Conservation (phyloP, 1,140 invertebrate species). For the Drusus annulatus region DNA sequence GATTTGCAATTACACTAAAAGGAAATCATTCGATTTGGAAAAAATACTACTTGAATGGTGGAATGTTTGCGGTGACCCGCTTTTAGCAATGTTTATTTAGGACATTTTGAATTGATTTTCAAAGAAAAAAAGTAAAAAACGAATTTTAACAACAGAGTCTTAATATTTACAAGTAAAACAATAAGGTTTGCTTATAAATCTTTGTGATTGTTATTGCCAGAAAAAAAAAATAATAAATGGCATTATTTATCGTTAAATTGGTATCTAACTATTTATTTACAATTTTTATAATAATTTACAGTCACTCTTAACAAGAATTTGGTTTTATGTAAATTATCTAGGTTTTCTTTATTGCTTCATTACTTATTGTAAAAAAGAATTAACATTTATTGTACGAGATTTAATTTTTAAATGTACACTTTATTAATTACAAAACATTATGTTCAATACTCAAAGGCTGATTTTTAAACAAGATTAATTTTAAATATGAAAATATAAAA, state of each 20-base stretch:
- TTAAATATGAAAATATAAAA: constrained; percentile 42
- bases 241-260: constrained; percentile 1
- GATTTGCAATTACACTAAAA: constrained; percentile 17
- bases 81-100: constrained; percentile 5
- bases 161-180: no score
- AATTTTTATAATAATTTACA: constrained; percentile 20
- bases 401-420: constrained; percentile 31
- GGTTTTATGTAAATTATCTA: constrained; percentile 25
- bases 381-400: constrained; percentile 44
- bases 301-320: constrained; percentile 30
- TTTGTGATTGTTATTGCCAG: not conserved
- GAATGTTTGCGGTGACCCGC: not conserved
- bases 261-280: constrained; percentile 40
- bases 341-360: constrained; percentile 45
- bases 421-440: not conserved
- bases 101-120: not conserved
- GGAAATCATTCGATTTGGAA: not conserved
- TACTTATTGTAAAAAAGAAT: constrained; percentile 46
- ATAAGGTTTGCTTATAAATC: no score
- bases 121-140: not conserved
- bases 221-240: not conserved
- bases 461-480: not conserved
- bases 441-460: not conserved
- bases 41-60: not conserved
- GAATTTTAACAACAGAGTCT: no score